These are phyloP conservation scores for Meleagris gallopavo DNA, from an alignment of 2,113 vertebrate species.

Conservation along the genomic window DNA sequence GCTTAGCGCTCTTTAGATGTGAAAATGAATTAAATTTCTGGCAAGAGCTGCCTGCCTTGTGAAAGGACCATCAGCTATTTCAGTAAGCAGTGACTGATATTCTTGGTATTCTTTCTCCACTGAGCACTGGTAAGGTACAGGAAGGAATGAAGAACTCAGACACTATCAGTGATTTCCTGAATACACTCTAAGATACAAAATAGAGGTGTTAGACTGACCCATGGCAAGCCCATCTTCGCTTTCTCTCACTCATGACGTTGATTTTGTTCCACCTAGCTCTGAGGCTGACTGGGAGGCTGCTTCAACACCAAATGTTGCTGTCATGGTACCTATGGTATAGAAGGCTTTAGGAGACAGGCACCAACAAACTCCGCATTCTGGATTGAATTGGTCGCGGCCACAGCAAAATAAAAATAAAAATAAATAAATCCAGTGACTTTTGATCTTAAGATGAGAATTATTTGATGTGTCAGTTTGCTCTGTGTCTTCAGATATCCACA, in stretches of 20 bases:
- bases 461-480: slow-evolving; percentile 15
- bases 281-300: neutral
- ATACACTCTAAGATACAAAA: neutral
- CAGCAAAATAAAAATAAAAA: neutral
- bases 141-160: neutral
- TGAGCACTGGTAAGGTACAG: neutral
- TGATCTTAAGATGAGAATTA: neutral
- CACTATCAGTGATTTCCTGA: neutral
- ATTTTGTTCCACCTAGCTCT: neutral
- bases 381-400: neutral
- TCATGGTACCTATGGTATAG: neutral
- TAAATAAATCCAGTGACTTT: neutral
- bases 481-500: neutral
- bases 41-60: neutral
- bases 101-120: neutral
- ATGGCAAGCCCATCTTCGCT: neutral
- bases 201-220: neutral
- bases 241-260: neutral
- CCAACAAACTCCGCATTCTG: neutral
- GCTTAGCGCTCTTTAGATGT: neutral
- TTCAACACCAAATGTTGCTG: neutral
- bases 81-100: neutral
- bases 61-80: neutral
- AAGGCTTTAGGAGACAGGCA: neutral
- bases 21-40: neutral